Evolutionary conservation across 2,888 invertebrate species (phyloP), one percentile per base, ranked within the genome.

Genomic region (Masnerella sp.): DNA sequence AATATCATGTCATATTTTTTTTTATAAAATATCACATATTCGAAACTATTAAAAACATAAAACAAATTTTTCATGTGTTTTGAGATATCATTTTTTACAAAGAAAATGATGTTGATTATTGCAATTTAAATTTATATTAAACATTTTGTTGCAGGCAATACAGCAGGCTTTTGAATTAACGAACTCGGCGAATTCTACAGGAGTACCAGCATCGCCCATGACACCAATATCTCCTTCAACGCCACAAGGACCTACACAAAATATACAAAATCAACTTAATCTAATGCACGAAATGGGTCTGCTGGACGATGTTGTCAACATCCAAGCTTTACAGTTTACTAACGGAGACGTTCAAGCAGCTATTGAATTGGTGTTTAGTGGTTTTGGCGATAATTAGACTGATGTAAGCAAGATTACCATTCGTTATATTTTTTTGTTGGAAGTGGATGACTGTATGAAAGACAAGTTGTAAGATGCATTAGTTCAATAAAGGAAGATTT

Each of bases 261-360:
- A 86, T 67, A 71, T 85, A n/a, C 84, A 78, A 69, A 77, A 90
- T 1, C 93, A 94, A 80, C 88, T 95, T 74, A 90, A 90, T 54
- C 94, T 94, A 82, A 95, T 98, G 95, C 91, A 93, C 77, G 97
- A 97, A 85, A 94, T 98, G 91, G 98, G 98, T 0, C 92, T 98
- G 14, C 88, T 91, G 18, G 94, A 98, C 87, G 95, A 96, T 82
- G 90, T 91, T 1, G 89, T 94, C 52, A 75, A 75, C 12, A 59
- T 72, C 2, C 92, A 95, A 78, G 97, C 96, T 2, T 89, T 98
- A 34, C 91, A 93, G 75, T 92, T 94, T 58, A 94, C 94, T 45
- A 91, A 90, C 77, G 97, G 98, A 56, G 95, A 97, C 85, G 93
- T 98, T 2, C 95, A 96, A 83, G 94, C 94, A 14, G 98, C 98